A percentile compares a stretch with the other conserved stretches of the same genome.
Evolutionary conservation across 2,888 invertebrate genomes (phyloP).

Genomic region (Drosophila meridionalis): DNA sequence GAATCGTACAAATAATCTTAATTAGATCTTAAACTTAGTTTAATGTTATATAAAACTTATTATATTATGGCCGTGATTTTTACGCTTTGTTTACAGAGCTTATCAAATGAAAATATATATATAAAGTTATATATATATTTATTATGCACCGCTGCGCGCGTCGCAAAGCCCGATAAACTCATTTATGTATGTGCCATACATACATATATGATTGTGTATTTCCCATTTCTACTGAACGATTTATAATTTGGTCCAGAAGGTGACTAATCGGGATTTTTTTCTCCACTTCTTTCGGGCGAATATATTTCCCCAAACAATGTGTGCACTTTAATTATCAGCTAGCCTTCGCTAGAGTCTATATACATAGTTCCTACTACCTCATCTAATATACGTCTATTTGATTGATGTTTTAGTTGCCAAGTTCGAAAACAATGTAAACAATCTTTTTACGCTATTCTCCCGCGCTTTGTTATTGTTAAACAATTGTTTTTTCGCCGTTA

Average conservation of each 20-base stretch:
- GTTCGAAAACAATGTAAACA: conserved; percentile 16
- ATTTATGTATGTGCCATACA: not conserved
- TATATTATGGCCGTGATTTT: not conserved
- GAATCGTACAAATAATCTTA: conserved; percentile 3
- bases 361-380: conserved; percentile 3
- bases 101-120: conserved; percentile 19
- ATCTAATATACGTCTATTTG: conserved; percentile 24
- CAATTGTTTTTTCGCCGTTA: not conserved
- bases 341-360: conserved; percentile 2
- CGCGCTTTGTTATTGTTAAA: conserved; percentile 9
- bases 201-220: not conserved
- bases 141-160: conserved; percentile 31
- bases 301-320: conserved; percentile 24
- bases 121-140: conserved; percentile 14
- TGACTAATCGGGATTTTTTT: conserved; percentile 64
- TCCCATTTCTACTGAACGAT: conserved; percentile 5
- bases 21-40: not conserved
- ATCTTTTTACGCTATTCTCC: conserved; percentile 1
- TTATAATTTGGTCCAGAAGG: conserved; percentile 22
- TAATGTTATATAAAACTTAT: not conserved
- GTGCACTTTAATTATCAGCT: conserved; percentile 54
- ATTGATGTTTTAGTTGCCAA: conserved; percentile 22
- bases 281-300: not conserved
- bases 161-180: conserved; percentile 31
- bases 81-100: conserved; percentile 26